phyloP scores from a whole-genome alignment of 2,113 vertebrate species.

The Equus przewalskii region DNA sequence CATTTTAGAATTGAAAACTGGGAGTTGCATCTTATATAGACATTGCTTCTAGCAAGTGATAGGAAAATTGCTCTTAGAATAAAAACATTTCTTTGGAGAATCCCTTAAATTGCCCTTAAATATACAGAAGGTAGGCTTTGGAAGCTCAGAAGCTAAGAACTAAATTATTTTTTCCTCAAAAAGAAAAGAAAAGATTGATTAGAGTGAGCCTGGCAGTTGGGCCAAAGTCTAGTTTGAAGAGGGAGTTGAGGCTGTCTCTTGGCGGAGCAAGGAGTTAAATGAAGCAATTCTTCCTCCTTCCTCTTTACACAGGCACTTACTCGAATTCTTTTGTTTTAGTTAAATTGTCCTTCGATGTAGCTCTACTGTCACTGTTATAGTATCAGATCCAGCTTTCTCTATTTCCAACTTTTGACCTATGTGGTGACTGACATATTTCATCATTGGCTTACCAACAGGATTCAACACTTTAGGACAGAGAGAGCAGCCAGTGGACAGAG shows the following conservation, averaged over 20 bases:
- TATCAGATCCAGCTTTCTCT: background rate
- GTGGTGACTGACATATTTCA: background rate
- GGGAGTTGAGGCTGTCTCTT: background rate
- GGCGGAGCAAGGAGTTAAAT: background rate
- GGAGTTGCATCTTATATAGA: background rate
- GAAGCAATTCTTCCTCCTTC: background rate
- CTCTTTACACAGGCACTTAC: background rate
- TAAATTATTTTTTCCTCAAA: conserved; percentile 26
- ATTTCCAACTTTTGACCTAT: background rate
- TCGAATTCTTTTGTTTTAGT: background rate
- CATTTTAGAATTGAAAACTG: background rate
- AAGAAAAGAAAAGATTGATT: background rate
- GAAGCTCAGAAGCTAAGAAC: background rate
- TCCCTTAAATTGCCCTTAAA: background rate
- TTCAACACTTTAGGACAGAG: background rate
- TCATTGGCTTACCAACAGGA: background rate
- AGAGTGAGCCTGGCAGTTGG: background rate
- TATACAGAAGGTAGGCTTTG: background rate
- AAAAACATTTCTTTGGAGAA: conserved; percentile 24
- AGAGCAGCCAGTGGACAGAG: background rate
- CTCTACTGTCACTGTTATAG: background rate
- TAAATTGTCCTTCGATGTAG: background rate
- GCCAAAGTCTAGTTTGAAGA: background rate
- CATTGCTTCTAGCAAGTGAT: background rate
- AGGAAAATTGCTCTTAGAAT: conserved; percentile 30